Evolutionary conservation across 2,797 vertebrate species (phyloP), one percentile per base, ranked within the genome.

Genomic region (Chaetodon trifasciatus): DNA sequence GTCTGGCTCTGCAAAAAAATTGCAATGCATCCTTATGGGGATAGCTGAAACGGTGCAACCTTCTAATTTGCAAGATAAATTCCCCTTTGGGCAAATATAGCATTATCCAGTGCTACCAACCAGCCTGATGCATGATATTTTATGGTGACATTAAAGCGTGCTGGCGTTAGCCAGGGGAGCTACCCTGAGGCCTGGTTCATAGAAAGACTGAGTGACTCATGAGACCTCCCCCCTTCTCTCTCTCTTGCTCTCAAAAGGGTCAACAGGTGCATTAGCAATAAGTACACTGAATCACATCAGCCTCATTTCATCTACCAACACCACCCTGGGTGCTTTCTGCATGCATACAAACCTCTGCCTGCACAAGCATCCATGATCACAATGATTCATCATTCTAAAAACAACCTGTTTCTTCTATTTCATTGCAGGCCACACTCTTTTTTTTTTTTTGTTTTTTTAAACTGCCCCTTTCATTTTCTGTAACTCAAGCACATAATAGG

Each of bases 211-310:
- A 55, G 44, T 82, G 74, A 82, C 61, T 84, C 40, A 70, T 39
- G 53, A 70, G 56, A 60, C 13, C 42, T 28, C 17, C 16, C 19
- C 39, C 7, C 8, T 1, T 37, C 40, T 28, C 10, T 10, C 44
- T 39, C 9, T 10, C 57, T 57, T 32, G 16, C 49, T 66, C 61
- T 52, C 49, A 47, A 61, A 74, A 49, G 76, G 70, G 69, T 82
- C 69, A 91, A 90, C 82, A 92, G 92, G 87, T 92, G 90, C 84
- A 83, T 85, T 73, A 74, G 65, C 66, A 85, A 64, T 63, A 81
- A 70, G 56, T 58, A 66, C 40, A 24, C 13, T 66, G 37, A 82
- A 75, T 78, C 52, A 35, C 58, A 60, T 37, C 16, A 63, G 13
- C 19, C 28, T 58, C 10, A 42, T 76, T 79, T 74, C 62, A 70